These are phyloP conservation scores for Vulpes ferrilata DNA, from an alignment of 2,113 vertebrate genomes.

Conservation along the genomic window DNA sequence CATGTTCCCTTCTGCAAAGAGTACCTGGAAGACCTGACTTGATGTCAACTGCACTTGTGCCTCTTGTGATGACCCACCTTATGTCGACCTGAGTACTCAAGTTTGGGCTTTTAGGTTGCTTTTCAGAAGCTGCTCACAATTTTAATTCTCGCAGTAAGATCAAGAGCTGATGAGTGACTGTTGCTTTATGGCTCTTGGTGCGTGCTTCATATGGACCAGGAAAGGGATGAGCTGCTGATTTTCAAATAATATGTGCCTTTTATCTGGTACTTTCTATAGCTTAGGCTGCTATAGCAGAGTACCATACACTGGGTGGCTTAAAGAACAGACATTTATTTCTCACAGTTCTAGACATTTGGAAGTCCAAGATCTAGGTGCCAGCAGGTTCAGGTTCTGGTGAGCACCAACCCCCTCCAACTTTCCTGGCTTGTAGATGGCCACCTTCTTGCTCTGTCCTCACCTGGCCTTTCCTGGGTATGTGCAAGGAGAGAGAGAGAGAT, in stretches of 20 bases:
- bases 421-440: neutral
- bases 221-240: neutral
- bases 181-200: neutral
- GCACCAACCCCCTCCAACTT: neutral
- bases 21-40: neutral
- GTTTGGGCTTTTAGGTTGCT: constrained; percentile 30
- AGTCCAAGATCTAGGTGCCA: neutral
- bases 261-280: constrained; percentile 4
- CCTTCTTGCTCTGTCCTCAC: constrained; percentile 14
- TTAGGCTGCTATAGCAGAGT: neutral
- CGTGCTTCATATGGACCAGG: neutral
- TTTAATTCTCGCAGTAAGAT: neutral
- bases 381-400: neutral
- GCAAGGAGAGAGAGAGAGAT: neutral
- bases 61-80: neutral
- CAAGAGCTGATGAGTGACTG: neutral
- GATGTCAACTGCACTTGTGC: neutral
- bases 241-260: constrained; percentile 19
- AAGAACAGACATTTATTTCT: neutral
- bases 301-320: neutral
- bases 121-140: constrained; percentile 44
- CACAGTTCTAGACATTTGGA: neutral
- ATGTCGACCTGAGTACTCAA: neutral
- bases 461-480: neutral
- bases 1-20: neutral